Evolutionary conservation across 2,113 vertebrate genomes (phyloP).

Genomic region (Heliornis fulica): DNA sequence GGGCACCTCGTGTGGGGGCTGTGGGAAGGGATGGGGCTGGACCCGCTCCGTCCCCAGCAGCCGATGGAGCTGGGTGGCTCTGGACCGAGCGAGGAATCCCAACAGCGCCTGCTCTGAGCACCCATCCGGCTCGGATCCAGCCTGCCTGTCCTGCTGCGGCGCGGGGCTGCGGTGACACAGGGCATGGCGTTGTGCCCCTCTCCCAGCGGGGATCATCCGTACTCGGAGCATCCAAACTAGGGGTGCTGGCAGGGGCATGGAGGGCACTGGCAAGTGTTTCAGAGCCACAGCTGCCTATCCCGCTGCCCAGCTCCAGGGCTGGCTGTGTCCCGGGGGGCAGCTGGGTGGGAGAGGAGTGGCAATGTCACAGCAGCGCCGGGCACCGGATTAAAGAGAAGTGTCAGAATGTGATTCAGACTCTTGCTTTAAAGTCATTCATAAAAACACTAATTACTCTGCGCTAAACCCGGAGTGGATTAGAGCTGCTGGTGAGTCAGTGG

Average conservation of each 20-base stretch:
- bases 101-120: not conserved
- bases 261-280: fast-evolving
- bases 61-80: fast-evolving
- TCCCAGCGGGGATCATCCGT: fast-evolving
- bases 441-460: not conserved
- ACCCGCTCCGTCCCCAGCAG: fast-evolving
- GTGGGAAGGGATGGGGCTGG: fast-evolving
- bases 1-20: not conserved
- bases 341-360: not conserved
- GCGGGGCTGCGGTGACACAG: fast-evolving
- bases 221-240: fast-evolving
- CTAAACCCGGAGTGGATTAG: not conserved
- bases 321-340: fast-evolving
- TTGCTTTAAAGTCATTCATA: constrained; percentile 14
- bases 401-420: constrained; percentile 8
- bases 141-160: not conserved
- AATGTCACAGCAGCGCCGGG: not conserved
- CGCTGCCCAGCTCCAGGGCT: fast-evolving
- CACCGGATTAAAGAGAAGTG: not conserved
- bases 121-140: not conserved
- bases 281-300: not conserved
- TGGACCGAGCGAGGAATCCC: not conserved
- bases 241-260: not conserved
- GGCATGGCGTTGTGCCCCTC: not conserved
- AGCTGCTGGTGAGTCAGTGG: not conserved